Base-by-base conservation (phyloP, 2,888 invertebrate species). In the Anagyrus pseudococci region DNA sequence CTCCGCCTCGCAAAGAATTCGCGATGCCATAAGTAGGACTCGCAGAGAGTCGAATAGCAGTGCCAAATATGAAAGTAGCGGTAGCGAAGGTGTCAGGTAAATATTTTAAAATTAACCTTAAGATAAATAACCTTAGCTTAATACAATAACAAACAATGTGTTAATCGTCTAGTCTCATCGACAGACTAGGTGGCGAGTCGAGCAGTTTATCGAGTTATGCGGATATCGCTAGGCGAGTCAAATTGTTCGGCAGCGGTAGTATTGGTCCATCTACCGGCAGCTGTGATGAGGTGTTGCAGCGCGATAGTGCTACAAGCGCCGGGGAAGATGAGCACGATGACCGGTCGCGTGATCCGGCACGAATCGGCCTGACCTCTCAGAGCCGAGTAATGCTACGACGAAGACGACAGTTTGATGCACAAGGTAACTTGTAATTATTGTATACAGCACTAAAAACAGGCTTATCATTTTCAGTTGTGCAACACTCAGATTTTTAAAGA, bases 231-330 rank as follows among this genome's bases (percentile, higher is more conserved):
- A 73, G 78, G 52, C 76, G 78, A 56, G 77, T 79, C 2, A 77
- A 80, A 58, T 71, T 79, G n/a, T 77, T 79, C 58, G 75, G 75
- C 56, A 71, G 72, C 54, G 73, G 73, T 41, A 70, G 74, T 46
- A 62, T 48, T n/a, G 29, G 29, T 4, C 29, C 29, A 4, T 29
- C 29, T 4, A n/a, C n/a, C n/a, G 48, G 48, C n/a, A 73, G 74
- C 58, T 72, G 75, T 50, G 78, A 80, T 58, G 79, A 80, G 65
- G 71, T 77, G 10, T 69, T 79, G 58, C 80, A 80, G 64, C 77
- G 80, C 13, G 80, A 80, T 68, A 81, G 80, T 59, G 80, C 79
- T 10, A 80, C 79, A 4, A 80, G 80, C 64, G 80, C 80, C 2
- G 80, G 80, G 0, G 80, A 80, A 61, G 80, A 80, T 48, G 80